phyloP scores from a whole-genome alignment of 2,113 vertebrate species.

The Mus spicilegus region DNA sequence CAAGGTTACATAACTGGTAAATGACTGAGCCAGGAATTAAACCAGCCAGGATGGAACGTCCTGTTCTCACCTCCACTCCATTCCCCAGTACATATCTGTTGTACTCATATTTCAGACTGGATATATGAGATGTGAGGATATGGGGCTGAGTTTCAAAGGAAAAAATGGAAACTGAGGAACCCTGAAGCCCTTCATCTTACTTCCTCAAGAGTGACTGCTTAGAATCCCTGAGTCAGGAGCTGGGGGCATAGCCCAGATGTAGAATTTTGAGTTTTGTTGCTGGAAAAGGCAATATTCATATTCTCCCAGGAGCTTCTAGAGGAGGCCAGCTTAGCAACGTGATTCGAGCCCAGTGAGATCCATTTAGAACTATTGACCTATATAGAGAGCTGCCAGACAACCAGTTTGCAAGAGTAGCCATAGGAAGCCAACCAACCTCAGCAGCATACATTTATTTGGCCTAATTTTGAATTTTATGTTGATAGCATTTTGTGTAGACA shows the following conservation, averaged over 20 bases:
- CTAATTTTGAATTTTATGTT: neutral
- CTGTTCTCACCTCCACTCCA: fast-evolving
- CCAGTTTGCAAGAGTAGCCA: neutral
- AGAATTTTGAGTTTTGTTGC: neutral
- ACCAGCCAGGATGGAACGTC: neutral
- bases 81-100: neutral
- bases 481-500: neutral
- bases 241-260: too few species aligned
- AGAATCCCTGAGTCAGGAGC: neutral
- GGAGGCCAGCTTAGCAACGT: neutral
- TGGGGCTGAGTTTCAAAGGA: neutral
- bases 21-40: neutral
- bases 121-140: neutral
- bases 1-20: neutral
- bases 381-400: neutral
- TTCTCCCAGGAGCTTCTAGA: neutral
- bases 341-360: neutral
- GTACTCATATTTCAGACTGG: neutral
- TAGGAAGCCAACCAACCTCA: too few species aligned
- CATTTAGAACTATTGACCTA: neutral
- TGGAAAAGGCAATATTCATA: neutral
- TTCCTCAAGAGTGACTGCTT: neutral
- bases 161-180: neutral
- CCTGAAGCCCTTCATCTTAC: neutral
- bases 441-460: neutral